Conservation (phyloP, 2,797 vertebrate genomes). For the Xyrichtys novacula region DNA sequence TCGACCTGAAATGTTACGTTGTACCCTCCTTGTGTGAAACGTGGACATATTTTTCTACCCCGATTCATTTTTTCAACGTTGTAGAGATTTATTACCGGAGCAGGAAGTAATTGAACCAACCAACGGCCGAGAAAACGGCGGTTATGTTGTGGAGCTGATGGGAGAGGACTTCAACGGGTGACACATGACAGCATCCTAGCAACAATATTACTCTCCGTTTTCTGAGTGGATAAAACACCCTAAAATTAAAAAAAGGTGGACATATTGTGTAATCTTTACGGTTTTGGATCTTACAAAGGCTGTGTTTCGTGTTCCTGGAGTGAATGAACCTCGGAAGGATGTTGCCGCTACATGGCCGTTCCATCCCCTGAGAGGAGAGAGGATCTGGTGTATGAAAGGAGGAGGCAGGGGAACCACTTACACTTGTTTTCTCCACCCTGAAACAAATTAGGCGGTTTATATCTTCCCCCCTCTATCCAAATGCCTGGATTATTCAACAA, state of each 20-base stretch:
- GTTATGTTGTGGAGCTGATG: slow-evolving; percentile 46
- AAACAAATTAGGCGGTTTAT: slow-evolving; percentile 46
- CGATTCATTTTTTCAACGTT: neutral
- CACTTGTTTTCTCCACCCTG: slow-evolving; percentile 62
- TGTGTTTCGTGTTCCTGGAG: slow-evolving; percentile 17
- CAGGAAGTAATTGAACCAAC: slow-evolving; percentile 28
- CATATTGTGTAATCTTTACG: slow-evolving; percentile 13
- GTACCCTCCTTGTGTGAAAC: slow-evolving; percentile 24
- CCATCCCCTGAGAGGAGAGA: slow-evolving; percentile 63
- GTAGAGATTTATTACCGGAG: slow-evolving; percentile 10
- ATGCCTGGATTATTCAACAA: slow-evolving; percentile 34
- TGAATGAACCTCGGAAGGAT: slow-evolving; percentile 44
- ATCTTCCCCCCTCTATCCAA: slow-evolving; percentile 2
- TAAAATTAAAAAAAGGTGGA: neutral
- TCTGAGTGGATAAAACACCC: slow-evolving; percentile 36
- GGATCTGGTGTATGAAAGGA: slow-evolving; percentile 35
- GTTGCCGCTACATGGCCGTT: slow-evolving; percentile 44
- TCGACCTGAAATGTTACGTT: slow-evolving; percentile 23
- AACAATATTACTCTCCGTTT: slow-evolving; percentile 26
- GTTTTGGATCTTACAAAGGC: neutral
- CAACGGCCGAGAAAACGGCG: slow-evolving; percentile 29
- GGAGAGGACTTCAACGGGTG: slow-evolving; percentile 45
- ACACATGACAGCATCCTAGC: slow-evolving; percentile 39
- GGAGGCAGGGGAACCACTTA: slow-evolving; percentile 58
- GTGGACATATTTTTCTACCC: slow-evolving; percentile 40